Evolutionary conservation across 2,888 invertebrate species (phyloP).

Genomic region (Drosophila kuntzei): DNA sequence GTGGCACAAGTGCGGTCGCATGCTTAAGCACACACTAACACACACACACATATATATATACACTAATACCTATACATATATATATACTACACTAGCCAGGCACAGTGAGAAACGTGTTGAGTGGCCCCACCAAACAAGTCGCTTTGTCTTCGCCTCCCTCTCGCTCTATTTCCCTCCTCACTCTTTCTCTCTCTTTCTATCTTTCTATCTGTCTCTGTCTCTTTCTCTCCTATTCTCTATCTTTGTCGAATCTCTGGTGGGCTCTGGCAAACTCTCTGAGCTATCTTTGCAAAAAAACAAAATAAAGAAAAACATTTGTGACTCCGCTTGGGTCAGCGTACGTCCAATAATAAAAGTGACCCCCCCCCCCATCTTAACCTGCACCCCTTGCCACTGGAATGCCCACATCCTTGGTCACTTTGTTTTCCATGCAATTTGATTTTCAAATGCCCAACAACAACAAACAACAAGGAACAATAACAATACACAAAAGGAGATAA

Average conservation of each 20-base stretch:
- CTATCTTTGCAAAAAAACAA: conserved; percentile 38
- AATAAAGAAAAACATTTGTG: conserved; percentile 19
- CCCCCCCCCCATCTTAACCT: background rate
- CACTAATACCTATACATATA: conserved; percentile 35
- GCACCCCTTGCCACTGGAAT: background rate
- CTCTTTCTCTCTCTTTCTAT: conserved; percentile 23
- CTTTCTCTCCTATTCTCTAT: conserved; percentile 38
- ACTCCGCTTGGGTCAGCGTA: conserved; percentile 53
- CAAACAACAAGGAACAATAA: conserved; percentile 24
- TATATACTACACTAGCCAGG: conserved; percentile 14
- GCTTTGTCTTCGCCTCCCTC: conserved; percentile 53
- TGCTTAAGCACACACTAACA: conserved; percentile 73
- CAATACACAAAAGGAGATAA: conserved; percentile 25
- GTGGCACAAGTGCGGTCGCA: conserved; percentile 81
- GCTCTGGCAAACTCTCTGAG: conserved; percentile 44
- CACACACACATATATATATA: conserved; percentile 37
- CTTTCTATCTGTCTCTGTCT: conserved; percentile 11
- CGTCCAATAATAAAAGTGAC: conserved; percentile 31
- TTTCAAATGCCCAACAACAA: conserved; percentile 50
- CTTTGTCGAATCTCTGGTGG: conserved; percentile 42
- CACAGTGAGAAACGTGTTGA: conserved; percentile 74
- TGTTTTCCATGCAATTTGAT: conserved; percentile 73
- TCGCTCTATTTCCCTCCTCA: conserved; percentile 9
- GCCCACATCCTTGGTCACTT: conserved; percentile 30
- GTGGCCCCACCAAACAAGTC: conserved; percentile 70